Conservation (phyloP, 2,797 vertebrate genomes). For the Enteromius mattozi region DNA sequence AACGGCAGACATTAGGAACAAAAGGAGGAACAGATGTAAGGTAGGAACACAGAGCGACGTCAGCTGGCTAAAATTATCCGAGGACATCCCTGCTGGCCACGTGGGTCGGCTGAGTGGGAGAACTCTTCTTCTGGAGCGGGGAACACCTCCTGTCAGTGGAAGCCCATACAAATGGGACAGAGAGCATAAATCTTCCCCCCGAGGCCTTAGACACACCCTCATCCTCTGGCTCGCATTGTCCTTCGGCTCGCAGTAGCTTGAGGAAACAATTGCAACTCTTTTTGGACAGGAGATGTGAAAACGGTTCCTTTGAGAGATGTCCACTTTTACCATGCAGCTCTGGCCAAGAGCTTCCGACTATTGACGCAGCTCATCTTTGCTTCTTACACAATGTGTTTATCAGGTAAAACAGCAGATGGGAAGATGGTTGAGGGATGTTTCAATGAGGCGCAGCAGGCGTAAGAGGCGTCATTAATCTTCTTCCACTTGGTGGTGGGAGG, state of each 20-base stretch:
- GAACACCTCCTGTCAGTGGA: constrained; percentile 68
- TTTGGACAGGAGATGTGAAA: constrained; percentile 66
- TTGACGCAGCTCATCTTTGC: constrained; percentile 59
- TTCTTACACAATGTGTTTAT: constrained; percentile 14
- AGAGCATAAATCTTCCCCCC: constrained; percentile 65
- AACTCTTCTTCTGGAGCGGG: constrained; percentile 55
- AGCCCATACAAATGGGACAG: constrained; percentile 60
- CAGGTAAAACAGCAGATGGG: constrained; percentile 35
- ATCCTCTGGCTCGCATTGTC: constrained; percentile 54
- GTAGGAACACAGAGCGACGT: constrained; percentile 52
- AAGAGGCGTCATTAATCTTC: constrained; percentile 36
- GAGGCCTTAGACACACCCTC: constrained; percentile 62
- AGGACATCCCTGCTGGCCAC: constrained; percentile 70
- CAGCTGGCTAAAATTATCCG: constrained; percentile 58
- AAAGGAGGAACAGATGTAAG: constrained; percentile 52
- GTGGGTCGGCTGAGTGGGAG: not conserved
- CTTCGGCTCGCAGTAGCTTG: constrained; percentile 50
- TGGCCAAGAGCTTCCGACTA: constrained; percentile 68
- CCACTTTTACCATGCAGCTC: constrained; percentile 62
- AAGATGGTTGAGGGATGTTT: constrained; percentile 24
- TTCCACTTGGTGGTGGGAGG: not conserved
- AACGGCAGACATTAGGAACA: constrained; percentile 57
- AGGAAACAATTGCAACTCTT: constrained; percentile 73
- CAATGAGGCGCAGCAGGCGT: constrained; percentile 21
- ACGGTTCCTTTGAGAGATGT: constrained; percentile 66